A percentile compares a stretch with the other conserved stretches of the same genome.
Conservation (phyloP, 2,888 invertebrate genomes). For the Drosophila monieri region DNA sequence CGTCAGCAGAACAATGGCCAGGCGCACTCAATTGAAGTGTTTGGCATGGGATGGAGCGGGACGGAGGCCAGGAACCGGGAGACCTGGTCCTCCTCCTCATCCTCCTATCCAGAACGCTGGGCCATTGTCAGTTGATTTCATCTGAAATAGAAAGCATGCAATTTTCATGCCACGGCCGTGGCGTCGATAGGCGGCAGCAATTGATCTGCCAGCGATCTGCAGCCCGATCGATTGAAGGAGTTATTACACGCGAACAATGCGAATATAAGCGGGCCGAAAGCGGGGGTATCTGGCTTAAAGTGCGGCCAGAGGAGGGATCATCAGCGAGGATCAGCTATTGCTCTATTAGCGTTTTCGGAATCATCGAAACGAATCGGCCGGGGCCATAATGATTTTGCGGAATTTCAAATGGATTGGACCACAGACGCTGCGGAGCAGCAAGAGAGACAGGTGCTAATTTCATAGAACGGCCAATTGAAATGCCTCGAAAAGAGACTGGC, state of each 20-base stretch:
- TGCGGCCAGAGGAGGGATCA: slow-evolving; percentile 22
- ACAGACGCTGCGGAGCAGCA: slow-evolving; percentile 28
- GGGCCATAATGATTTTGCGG: slow-evolving; percentile 80
- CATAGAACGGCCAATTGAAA: slow-evolving; percentile 79
- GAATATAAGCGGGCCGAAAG: slow-evolving; percentile 5
- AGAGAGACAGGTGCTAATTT: slow-evolving; percentile 81
- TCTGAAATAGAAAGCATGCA: slow-evolving; percentile 80
- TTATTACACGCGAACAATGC: slow-evolving; percentile 77
- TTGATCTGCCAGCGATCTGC: slow-evolving; percentile 64
- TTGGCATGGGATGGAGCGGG: slow-evolving; percentile 22
- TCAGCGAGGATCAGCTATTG: slow-evolving; percentile 62
- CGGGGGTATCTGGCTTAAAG: not conserved
- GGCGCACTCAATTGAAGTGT: slow-evolving; percentile 67
- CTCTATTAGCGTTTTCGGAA: slow-evolving; percentile 75
- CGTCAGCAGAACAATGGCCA: slow-evolving; percentile 73
- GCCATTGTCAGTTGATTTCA: slow-evolving; percentile 78
- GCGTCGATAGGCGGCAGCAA: slow-evolving; percentile 77
- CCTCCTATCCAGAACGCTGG: slow-evolving; percentile 41
- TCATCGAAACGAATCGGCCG: slow-evolving; percentile 50
- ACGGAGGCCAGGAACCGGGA: not conserved
- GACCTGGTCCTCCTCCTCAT: not conserved
- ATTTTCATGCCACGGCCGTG: slow-evolving; percentile 72
- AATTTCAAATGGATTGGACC: slow-evolving; percentile 78
- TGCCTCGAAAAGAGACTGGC: slow-evolving; percentile 51
- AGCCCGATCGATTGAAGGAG: slow-evolving; percentile 76